Conservation (phyloP, 2,797 vertebrate species). For the Hyperoplus immaculatus region DNA sequence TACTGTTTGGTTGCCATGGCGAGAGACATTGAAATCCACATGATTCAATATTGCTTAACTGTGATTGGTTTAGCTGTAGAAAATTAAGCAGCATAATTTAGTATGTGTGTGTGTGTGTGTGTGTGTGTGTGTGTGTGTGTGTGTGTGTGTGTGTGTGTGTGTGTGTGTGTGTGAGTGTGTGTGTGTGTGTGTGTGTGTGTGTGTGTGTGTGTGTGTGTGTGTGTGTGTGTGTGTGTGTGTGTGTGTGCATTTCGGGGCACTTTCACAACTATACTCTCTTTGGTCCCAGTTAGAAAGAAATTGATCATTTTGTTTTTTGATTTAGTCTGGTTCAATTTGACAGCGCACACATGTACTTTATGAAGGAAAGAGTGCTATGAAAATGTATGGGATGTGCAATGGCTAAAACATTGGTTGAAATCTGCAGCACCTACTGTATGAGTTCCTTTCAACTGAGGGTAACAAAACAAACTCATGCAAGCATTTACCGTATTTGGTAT, state of each 20-base stretch:
- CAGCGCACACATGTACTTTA: too few relatives aligned
- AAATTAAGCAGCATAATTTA: slow-evolving; percentile 11
- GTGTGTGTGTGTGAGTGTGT: too few relatives aligned
- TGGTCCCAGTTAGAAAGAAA: too few relatives aligned
- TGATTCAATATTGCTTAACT: slow-evolving; percentile 56
- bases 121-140: not conserved
- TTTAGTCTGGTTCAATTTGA: too few relatives aligned
- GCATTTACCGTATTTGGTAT: too few relatives aligned
- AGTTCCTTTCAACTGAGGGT: not conserved
- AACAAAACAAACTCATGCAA: not conserved
- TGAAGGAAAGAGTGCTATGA: not conserved
- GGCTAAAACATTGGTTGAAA: not conserved
- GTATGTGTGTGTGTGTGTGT: slow-evolving; percentile 8
- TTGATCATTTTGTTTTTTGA: too few relatives aligned
- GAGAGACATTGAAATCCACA: slow-evolving; percentile 63
- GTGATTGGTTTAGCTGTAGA: slow-evolving; percentile 55
- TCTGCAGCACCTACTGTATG: not conserved
- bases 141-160: too few relatives aligned
- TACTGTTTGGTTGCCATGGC: slow-evolving; percentile 66
- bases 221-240: too few relatives aligned
- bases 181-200: too few relatives aligned
- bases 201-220: too few relatives aligned
- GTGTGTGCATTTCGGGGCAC: too few relatives aligned
- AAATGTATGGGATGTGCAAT: not conserved
- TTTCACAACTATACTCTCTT: too few relatives aligned